These are phyloP conservation scores for Chalcis sispes DNA, from an alignment of 2,888 invertebrate genomes.

Conservation along the genomic window DNA sequence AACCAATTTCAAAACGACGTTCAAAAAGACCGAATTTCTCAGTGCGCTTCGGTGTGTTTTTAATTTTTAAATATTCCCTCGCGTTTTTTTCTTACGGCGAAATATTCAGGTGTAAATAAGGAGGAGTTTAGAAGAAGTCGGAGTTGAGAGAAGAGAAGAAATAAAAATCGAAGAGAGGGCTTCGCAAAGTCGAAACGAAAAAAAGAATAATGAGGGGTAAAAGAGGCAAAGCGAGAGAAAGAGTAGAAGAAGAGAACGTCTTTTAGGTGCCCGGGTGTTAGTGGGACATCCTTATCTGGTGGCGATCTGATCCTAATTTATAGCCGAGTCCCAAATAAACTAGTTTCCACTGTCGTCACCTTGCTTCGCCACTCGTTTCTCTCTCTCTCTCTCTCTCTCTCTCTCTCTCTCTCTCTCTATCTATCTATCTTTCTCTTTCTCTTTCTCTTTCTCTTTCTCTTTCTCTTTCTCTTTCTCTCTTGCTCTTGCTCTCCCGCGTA, in stretches of 20 bases:
- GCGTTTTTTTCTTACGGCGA: constrained; percentile 9
- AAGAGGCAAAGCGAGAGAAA: constrained; percentile 44
- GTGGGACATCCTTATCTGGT: constrained; percentile 75
- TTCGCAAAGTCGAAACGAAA: constrained; percentile 49
- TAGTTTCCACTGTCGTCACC: constrained; percentile 76
- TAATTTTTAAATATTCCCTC: constrained; percentile 7
- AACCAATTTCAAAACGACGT: background rate
- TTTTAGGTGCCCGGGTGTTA: constrained; percentile 75
- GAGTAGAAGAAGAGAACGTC: constrained; percentile 61
- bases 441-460: constrained; percentile 46
- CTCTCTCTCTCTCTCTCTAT: constrained; percentile 12
- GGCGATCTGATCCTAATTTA: constrained; percentile 77
- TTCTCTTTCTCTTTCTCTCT: constrained; percentile 17
- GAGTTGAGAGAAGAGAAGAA: background rate
- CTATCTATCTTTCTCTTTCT: constrained; percentile 14
- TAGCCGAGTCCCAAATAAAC: constrained; percentile 76
- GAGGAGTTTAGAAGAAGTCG: too few species aligned
- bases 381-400: constrained; percentile 40
- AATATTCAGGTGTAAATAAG: constrained; percentile 14
- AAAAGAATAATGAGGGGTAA: constrained; percentile 31
- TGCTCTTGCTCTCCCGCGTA: too few species aligned
- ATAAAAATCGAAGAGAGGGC: constrained; percentile 48
- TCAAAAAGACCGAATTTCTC: constrained; percentile 17
- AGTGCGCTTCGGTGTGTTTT: background rate
- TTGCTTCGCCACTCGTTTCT: constrained; percentile 61